These are phyloP conservation scores for Sinosuthora webbiana DNA, from an alignment of 2,113 vertebrate genomes.

Conservation along the genomic window DNA sequence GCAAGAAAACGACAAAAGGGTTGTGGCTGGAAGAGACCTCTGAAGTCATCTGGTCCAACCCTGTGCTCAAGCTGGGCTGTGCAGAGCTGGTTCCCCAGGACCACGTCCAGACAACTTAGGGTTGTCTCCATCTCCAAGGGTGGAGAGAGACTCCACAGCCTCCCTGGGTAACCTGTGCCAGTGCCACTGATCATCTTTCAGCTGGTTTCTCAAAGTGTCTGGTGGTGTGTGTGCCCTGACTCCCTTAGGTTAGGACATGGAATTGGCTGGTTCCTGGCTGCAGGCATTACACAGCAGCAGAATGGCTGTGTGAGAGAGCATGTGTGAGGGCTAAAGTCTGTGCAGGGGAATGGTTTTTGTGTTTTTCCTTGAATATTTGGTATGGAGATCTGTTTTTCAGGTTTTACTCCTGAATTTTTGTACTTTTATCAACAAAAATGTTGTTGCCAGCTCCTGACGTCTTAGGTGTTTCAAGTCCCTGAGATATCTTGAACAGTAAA, in stretches of 20 bases:
- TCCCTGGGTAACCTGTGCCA: background rate
- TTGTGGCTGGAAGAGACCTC: background rate
- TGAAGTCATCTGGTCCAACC: background rate
- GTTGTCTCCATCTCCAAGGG: background rate
- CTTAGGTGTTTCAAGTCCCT: background rate
- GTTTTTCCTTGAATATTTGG: background rate
- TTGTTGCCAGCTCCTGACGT: background rate
- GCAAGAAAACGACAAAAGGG: background rate
- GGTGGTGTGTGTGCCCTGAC: background rate
- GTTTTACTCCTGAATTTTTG: background rate
- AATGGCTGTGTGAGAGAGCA: background rate
- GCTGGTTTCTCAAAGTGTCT: background rate
- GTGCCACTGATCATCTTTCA: background rate
- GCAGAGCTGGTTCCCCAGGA: background rate
- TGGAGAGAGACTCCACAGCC: background rate
- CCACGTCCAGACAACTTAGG: rapidly evolving
- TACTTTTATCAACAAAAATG: background rate
- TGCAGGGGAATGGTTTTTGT: background rate
- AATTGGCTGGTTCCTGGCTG: background rate
- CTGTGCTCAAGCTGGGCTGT: background rate
- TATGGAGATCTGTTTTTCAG: background rate
- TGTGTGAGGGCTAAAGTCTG: background rate
- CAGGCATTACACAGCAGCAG: background rate
- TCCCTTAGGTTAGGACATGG: background rate
- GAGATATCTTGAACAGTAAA: background rate